Conservation (phyloP, 2,888 invertebrate species). For the Gnatocerus cornutus region DNA sequence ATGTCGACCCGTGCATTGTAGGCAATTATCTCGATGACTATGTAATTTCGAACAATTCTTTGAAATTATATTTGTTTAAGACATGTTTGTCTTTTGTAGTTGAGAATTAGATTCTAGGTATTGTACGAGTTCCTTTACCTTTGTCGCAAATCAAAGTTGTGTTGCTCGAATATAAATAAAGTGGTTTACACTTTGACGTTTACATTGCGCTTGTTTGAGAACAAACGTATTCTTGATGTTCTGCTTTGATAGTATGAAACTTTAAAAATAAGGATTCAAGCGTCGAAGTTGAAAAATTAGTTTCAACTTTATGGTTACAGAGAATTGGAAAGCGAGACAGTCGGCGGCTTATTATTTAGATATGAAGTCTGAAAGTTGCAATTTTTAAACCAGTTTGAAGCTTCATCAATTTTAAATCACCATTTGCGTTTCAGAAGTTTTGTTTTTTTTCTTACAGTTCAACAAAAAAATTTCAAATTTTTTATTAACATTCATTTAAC, state of each 20-base stretch:
- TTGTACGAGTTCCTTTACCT: not conserved
- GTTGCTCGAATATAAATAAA: conserved; percentile 5
- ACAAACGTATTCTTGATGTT: conserved; percentile 8
- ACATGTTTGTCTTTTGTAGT: not conserved
- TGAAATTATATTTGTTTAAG: too few species aligned
- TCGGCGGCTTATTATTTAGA: too few species aligned
- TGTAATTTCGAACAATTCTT: too few species aligned
- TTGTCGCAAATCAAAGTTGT: not conserved
- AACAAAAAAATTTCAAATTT: too few species aligned
- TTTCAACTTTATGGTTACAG: not conserved
- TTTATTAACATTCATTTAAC: too few species aligned
- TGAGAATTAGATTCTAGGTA: conserved; percentile 1
- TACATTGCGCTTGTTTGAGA: conserved; percentile 2
- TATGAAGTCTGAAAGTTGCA: too few species aligned
- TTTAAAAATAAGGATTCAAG: conserved; percentile 1
- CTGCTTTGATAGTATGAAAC: not conserved
- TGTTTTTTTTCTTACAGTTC: too few species aligned
- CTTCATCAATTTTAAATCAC: too few species aligned
- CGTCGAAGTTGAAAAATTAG: conserved; percentile 2
- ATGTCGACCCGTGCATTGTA: conserved; percentile 6
- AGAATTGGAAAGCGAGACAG: not conserved
- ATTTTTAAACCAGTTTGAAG: too few species aligned
- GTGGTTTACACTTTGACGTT: conserved; percentile 11
- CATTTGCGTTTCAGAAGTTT: too few species aligned
- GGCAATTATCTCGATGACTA: conserved; percentile 13